These are phyloP conservation scores for Charadrius vociferus DNA, from an alignment of 2,113 vertebrate species.

Conservation along the genomic window DNA sequence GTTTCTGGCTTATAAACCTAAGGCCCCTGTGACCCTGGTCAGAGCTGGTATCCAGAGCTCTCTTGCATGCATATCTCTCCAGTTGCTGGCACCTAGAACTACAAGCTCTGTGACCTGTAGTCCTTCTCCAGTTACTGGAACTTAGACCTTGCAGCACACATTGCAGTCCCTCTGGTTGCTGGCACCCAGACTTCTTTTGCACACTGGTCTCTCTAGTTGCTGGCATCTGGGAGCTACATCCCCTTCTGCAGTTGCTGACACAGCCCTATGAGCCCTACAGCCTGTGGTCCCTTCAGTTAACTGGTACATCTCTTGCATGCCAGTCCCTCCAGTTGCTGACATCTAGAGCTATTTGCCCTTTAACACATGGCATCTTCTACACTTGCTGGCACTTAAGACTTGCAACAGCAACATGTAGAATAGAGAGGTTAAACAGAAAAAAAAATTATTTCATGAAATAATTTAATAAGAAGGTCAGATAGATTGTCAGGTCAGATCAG, in stretches of 20 bases:
- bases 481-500: neutral
- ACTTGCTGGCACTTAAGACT: neutral
- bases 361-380: neutral
- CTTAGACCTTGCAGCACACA: neutral
- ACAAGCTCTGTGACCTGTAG: neutral
- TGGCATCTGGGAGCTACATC: neutral
- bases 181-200: neutral
- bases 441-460: neutral
- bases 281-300: neutral
- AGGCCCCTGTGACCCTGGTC: neutral
- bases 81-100: neutral
- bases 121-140: neutral
- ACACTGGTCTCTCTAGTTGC: neutral
- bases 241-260: neutral
- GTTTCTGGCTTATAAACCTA: neutral
- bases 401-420: neutral
- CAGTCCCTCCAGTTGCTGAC: neutral
- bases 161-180: neutral
- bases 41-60: neutral
- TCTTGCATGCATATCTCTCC: neutral
- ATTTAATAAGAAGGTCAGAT: neutral
- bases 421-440: neutral
- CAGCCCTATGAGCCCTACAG: neutral
- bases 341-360: neutral
- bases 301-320: neutral